Percentiles rank a stretch among this genome's conserved stretches.
Evolutionary conservation across 2,113 vertebrate species (phyloP).

Genomic region (Ginglymostoma cirratum): DNA sequence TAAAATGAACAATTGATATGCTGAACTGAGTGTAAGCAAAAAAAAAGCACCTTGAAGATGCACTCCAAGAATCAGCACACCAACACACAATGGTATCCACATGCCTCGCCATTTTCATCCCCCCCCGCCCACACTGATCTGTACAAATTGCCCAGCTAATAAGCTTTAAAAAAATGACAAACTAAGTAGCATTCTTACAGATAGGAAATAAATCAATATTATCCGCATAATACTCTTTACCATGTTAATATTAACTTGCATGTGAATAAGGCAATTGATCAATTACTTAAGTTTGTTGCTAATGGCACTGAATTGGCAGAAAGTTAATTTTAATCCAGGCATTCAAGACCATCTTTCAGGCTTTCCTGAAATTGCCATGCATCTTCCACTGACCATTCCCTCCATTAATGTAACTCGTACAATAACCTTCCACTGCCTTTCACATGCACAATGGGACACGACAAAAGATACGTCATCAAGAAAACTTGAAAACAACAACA

Average conservation of each 20-base stretch:
- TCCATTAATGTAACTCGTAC: not conserved
- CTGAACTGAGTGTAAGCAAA: not conserved
- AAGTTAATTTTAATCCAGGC: not conserved
- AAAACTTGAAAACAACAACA: not conserved
- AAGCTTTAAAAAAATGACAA: not conserved
- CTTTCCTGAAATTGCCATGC: not conserved
- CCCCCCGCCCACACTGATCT: not conserved
- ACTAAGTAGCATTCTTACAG: not conserved
- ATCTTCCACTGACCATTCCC: not conserved
- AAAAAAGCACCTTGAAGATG: no score
- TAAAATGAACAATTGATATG: not conserved
- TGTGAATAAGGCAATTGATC: not conserved
- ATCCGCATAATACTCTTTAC: not conserved
- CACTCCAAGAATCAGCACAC: not conserved
- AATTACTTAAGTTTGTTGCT: not conserved
- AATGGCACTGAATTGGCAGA: not conserved
- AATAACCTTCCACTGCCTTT: not conserved
- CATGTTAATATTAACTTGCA: not conserved
- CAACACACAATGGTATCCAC: not conserved
- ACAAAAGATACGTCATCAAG: not conserved
- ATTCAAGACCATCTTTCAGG: not conserved
- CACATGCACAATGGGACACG: not conserved
- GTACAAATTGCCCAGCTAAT: not conserved
- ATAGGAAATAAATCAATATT: not conserved
- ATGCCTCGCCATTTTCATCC: not conserved